These are phyloP conservation scores for Amblyornis subalaris DNA, from an alignment of 2,113 vertebrate genomes.

Conservation along the genomic window DNA sequence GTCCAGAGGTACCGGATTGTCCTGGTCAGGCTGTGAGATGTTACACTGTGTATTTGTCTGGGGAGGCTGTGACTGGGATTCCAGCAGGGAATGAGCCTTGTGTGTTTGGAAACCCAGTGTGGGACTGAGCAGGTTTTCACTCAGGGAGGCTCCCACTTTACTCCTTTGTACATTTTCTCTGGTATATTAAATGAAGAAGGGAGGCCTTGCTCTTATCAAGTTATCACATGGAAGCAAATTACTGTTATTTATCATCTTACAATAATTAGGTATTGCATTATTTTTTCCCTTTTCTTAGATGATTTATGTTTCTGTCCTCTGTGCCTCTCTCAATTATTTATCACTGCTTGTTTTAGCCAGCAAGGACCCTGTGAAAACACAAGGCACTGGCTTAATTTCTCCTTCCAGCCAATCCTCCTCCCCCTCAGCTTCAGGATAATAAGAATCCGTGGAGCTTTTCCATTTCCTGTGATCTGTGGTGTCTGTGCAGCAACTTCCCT, in stretches of 20 bases:
- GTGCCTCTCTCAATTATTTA: not conserved
- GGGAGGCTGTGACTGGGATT: not conserved
- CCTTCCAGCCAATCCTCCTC: not conserved
- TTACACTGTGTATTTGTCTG: fast-evolving
- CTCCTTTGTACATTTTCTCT: not conserved
- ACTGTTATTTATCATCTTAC: not conserved
- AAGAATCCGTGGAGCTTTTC: not conserved
- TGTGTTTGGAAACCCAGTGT: not conserved
- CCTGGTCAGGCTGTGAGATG: not conserved
- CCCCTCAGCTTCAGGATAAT: not conserved
- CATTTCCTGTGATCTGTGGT: not conserved
- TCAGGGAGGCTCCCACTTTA: not conserved
- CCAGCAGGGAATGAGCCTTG: fast-evolving
- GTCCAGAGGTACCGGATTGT: not conserved
- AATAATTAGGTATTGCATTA: not conserved
- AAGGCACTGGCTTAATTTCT: not conserved
- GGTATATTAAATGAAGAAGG: not conserved
- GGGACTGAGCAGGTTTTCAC: not conserved
- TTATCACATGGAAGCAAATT: not conserved
- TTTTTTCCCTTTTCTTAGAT: not conserved
- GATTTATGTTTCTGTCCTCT: not conserved
- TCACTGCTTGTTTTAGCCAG: not conserved
- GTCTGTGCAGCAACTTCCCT: not conserved
- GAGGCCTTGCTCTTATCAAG: not conserved
- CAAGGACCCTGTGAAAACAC: not conserved